Evolutionary conservation across 2,888 invertebrate species (phyloP).

Genomic region (Sympetrum striolatum): DNA sequence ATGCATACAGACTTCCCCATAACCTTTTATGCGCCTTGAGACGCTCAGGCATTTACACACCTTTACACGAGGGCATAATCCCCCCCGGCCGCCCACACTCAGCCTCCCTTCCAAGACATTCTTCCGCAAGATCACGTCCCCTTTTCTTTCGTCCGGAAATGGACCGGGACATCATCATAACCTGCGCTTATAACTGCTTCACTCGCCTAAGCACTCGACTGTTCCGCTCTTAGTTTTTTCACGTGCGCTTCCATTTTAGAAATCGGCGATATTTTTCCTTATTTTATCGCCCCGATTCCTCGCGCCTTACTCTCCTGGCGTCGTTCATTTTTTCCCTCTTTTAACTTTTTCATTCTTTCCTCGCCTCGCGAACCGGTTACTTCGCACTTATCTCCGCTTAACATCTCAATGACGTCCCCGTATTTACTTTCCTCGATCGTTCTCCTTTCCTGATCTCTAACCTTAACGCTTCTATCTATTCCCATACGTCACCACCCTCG

Average conservation of each 20-base stretch:
- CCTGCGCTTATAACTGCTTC: neutral
- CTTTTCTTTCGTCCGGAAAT: neutral
- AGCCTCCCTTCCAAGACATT: neutral
- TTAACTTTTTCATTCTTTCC: neutral
- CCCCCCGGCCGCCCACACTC: neutral
- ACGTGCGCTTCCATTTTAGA: too few species aligned
- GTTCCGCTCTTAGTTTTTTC: too few species aligned
- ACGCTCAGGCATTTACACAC: conserved; percentile 39
- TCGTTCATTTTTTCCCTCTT: neutral
- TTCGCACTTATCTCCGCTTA: neutral
- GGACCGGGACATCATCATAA: conserved; percentile 5
- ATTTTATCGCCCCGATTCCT: neutral
- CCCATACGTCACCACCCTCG: neutral
- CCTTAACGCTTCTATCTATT: too few species aligned
- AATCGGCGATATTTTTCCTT: neutral
- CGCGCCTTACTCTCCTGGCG: neutral
- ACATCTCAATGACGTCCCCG: neutral
- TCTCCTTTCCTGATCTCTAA: too few species aligned
- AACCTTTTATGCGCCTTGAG: conserved; percentile 31
- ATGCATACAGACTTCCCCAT: conserved; percentile 39
- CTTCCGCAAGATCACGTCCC: neutral
- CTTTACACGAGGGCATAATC: conserved; percentile 35
- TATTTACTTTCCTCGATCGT: neutral
- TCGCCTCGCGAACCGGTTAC: too few species aligned
- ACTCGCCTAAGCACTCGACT: neutral